Evolutionary conservation across 2,797 vertebrate species (phyloP).

Genomic region (Sebastiscus albofasciatus): DNA sequence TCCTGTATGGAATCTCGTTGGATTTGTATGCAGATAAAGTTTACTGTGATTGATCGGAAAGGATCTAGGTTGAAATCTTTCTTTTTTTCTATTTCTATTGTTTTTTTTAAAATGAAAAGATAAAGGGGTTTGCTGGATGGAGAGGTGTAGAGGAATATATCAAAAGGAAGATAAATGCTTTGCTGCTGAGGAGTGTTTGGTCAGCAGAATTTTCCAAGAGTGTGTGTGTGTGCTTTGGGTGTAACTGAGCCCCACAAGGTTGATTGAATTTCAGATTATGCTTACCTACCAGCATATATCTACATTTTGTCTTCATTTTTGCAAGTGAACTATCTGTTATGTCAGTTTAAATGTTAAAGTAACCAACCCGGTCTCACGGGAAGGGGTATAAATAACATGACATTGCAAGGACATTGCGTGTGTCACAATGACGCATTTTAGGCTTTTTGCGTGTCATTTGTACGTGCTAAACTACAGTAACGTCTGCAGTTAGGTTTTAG

Average conservation of each 20-base stretch:
- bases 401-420: no score
- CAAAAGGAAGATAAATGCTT: slow-evolving; percentile 40
- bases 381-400: no score
- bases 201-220: slow-evolving; percentile 53
- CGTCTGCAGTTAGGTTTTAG: no score
- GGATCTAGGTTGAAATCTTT: slow-evolving; percentile 24
- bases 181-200: slow-evolving; percentile 16
- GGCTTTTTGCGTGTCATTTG: no score
- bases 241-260: slow-evolving; percentile 8
- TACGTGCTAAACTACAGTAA: accelerated
- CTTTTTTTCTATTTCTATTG: slow-evolving; percentile 32
- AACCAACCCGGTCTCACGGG: not conserved
- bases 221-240: slow-evolving; percentile 6
- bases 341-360: not conserved
- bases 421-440: no score
- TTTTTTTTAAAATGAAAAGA: slow-evolving; percentile 53
- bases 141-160: slow-evolving; percentile 35
- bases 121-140: slow-evolving; percentile 13
- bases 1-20: slow-evolving; percentile 14
- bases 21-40: slow-evolving; percentile 36
- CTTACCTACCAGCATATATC: slow-evolving; percentile 2
- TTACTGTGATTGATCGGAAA: slow-evolving; percentile 46
- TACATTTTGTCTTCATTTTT: slow-evolving; percentile 25
- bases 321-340: slow-evolving; percentile 9
- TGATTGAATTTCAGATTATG: slow-evolving; percentile 45